phyloP scores from a whole-genome alignment of 2,888 invertebrate species.

The Blastobasis adustella region DNA sequence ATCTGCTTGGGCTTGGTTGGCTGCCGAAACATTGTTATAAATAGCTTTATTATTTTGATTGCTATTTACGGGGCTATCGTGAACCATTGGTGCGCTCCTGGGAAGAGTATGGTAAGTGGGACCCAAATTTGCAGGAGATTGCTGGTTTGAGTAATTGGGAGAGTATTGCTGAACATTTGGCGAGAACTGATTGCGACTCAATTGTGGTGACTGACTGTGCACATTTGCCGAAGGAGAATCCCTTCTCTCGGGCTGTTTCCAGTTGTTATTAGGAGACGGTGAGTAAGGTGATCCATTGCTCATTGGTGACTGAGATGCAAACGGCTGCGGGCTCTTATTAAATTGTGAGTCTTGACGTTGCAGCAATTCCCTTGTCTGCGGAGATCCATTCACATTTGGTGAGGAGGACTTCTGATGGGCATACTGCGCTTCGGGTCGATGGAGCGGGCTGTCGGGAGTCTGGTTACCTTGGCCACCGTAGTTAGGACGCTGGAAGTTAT shows the following conservation, averaged over 20 bases:
- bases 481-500: slow-evolving; percentile 36
- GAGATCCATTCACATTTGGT: slow-evolving; percentile 42
- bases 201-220: slow-evolving; percentile 32
- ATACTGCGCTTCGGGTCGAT: slow-evolving; percentile 66
- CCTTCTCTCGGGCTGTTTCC: slow-evolving; percentile 63
- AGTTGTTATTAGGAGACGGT: slow-evolving; percentile 60
- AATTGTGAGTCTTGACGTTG: slow-evolving; percentile 69
- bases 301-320: slow-evolving; percentile 45
- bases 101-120: slow-evolving; percentile 56
- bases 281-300: slow-evolving; percentile 51
- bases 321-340: slow-evolving; percentile 68
- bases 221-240: slow-evolving; percentile 48
- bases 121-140: slow-evolving; percentile 31
- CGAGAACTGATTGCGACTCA: slow-evolving; percentile 33
- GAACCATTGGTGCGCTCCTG: slow-evolving; percentile 44
- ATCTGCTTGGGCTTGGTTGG: slow-evolving; percentile 31
- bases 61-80: slow-evolving; percentile 33
- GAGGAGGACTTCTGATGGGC: slow-evolving; percentile 52
- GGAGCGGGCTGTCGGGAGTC: slow-evolving; percentile 59
- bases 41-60: slow-evolving; percentile 35
- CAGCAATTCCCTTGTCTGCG: slow-evolving; percentile 55
- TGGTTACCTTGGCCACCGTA: slow-evolving; percentile 42
- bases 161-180: slow-evolving; percentile 40
- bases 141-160: slow-evolving; percentile 43
- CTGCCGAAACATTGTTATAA: slow-evolving; percentile 39